These are phyloP conservation scores for Cyanoramphus novaezelandiae DNA, from an alignment of 2,113 vertebrate genomes.

Conservation along the genomic window DNA sequence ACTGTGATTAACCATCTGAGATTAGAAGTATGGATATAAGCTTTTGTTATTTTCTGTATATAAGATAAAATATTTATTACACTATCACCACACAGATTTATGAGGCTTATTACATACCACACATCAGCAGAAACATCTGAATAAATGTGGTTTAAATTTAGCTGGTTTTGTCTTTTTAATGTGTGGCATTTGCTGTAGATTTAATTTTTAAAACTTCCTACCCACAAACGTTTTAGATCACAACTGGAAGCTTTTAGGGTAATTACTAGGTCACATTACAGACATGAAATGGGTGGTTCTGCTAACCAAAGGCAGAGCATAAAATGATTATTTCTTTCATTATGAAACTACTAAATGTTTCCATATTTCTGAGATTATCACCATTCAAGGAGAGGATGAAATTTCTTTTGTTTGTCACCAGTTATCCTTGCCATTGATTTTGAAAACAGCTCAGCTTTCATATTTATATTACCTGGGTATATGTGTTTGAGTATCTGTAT, in stretches of 20 bases:
- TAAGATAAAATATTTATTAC: not conserved
- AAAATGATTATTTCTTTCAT: slow-evolving; percentile 24
- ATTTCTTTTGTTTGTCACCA: not conserved
- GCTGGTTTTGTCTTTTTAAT: not conserved
- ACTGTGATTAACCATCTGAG: not conserved
- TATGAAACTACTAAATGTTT: slow-evolving; percentile 13
- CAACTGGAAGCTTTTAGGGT: slow-evolving; percentile 9
- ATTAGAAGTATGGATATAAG: not conserved
- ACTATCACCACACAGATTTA: not conserved
- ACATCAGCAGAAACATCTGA: not conserved
- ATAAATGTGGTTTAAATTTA: slow-evolving; percentile 29
- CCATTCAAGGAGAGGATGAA: not conserved
- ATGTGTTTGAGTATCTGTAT: not conserved
- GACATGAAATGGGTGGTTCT: slow-evolving; percentile 6
- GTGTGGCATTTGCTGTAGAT: not conserved
- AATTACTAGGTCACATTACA: slow-evolving; percentile 18
- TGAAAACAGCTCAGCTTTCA: not conserved
- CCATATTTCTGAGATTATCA: slow-evolving; percentile 21
- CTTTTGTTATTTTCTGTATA: not conserved
- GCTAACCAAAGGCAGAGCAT: slow-evolving; percentile 11
- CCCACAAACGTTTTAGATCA: slow-evolving; percentile 13
- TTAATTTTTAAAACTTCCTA: slow-evolving; percentile 14
- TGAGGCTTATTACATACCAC: not conserved
- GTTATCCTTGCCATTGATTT: not conserved
- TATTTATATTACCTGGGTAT: not conserved